A percentile compares a stretch with the other conserved stretches of the same genome.
Evolutionary conservation across 2,888 invertebrate genomes (phyloP).

Genomic region (Drosophila anceps): DNA sequence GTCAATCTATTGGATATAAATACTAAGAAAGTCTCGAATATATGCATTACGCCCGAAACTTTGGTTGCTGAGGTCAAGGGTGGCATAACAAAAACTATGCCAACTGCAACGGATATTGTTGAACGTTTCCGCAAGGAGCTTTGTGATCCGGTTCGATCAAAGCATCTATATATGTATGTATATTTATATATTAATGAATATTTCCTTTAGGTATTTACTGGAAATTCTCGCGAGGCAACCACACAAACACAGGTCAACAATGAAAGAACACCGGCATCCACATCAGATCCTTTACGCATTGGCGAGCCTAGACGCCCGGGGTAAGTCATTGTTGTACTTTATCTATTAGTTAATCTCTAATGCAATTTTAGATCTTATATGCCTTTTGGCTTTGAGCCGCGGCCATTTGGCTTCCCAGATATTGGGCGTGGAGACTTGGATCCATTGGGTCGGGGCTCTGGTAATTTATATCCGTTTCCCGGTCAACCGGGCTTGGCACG

Average conservation of each 20-base stretch:
- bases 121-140: slow-evolving; percentile 88
- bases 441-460: slow-evolving; percentile 88
- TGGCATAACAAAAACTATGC: slow-evolving; percentile 88
- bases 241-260: slow-evolving; percentile 77
- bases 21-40: slow-evolving; percentile 87
- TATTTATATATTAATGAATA: background rate
- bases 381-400: slow-evolving; percentile 65
- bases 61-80: slow-evolving; percentile 87
- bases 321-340: slow-evolving; percentile 30
- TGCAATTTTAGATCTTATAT: slow-evolving; percentile 44
- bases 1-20: slow-evolving; percentile 87
- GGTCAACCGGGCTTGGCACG: slow-evolving; percentile 46
- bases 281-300: slow-evolving; percentile 74
- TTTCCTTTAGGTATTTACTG: slow-evolving; percentile 76
- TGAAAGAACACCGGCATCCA: slow-evolving; percentile 15
- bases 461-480: slow-evolving; percentile 75
- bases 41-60: slow-evolving; percentile 87
- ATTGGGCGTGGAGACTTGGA: slow-evolving; percentile 92
- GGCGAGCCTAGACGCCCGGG: slow-evolving; percentile 73
- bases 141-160: slow-evolving; percentile 87
- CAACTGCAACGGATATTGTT: slow-evolving; percentile 88
- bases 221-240: slow-evolving; percentile 79
- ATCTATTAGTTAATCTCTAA: background rate
- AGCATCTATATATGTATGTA: background rate
- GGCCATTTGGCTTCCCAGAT: slow-evolving; percentile 83